phyloP scores from a whole-genome alignment of 2,888 invertebrate genomes.

The Rutpela maculata region DNA sequence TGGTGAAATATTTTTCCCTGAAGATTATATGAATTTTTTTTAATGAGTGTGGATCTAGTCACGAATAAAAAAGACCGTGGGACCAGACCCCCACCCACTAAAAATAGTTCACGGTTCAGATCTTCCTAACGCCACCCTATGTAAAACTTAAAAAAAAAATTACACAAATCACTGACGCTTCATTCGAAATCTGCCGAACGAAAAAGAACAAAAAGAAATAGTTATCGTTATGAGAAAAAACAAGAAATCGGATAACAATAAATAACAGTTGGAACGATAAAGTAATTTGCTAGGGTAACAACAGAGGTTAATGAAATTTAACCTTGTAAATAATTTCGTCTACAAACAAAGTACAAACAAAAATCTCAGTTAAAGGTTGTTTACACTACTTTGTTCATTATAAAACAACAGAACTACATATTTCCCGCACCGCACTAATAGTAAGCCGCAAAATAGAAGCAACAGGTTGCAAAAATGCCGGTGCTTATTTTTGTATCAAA shows the following conservation, averaged over 20 bases:
- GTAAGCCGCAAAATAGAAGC: slow-evolving; percentile 55
- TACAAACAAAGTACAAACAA: slow-evolving; percentile 53
- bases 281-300: slow-evolving; percentile 51
- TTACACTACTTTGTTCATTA: slow-evolving; percentile 65
- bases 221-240: slow-evolving; percentile 33
- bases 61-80: slow-evolving; percentile 77
- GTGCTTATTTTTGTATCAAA: slow-evolving; percentile 54
- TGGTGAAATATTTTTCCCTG: slow-evolving; percentile 19
- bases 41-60: slow-evolving; percentile 95
- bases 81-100: slow-evolving; percentile 85
- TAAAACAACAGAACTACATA: slow-evolving; percentile 46
- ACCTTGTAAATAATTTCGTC: slow-evolving; percentile 61
- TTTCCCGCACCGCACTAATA: slow-evolving; percentile 54
- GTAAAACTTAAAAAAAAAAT: slow-evolving; percentile 18
- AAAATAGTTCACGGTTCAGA: slow-evolving; percentile 71
- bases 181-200: slow-evolving; percentile 44
- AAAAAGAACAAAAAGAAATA: slow-evolving; percentile 45
- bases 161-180: slow-evolving; percentile 52
- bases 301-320: slow-evolving; percentile 61
- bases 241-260: slow-evolving; percentile 39
- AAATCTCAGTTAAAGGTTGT: slow-evolving; percentile 66
- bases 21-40: slow-evolving; percentile 72
- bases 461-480: slow-evolving; percentile 64
- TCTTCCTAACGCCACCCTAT: slow-evolving; percentile 36
- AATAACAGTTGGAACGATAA: slow-evolving; percentile 47